phyloP scores from a whole-genome alignment of 2,113 vertebrate genomes.

The Halichoerus grypus region DNA sequence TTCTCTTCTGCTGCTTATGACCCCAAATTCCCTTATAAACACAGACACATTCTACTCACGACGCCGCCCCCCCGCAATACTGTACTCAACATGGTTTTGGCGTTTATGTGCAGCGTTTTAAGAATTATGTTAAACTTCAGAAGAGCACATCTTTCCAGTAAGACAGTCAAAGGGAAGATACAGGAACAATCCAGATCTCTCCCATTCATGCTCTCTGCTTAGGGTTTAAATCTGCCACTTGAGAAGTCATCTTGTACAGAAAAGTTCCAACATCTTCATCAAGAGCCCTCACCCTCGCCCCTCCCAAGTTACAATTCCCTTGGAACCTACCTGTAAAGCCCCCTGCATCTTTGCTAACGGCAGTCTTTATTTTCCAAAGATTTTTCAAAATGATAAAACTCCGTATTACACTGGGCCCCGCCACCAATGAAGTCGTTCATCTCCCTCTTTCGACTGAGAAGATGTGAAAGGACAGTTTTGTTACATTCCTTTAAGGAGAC shows the following conservation, averaged over 20 bases:
- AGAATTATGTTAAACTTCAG: neutral
- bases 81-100: neutral
- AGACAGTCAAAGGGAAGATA: neutral
- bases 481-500: neutral
- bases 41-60: neutral
- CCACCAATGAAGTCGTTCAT: neutral
- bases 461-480: neutral
- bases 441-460: constrained; percentile 31
- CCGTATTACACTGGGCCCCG: too few species aligned
- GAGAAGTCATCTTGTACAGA: neutral
- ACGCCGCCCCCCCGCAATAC: too few species aligned
- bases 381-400: neutral
- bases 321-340: neutral
- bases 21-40: neutral
- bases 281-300: neutral
- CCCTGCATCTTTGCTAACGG: neutral
- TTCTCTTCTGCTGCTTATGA: neutral
- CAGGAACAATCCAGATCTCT: rapidly evolving
- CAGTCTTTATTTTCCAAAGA: constrained; percentile 5
- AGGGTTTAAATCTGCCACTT: neutral
- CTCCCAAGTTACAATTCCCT: neutral
- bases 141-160: neutral
- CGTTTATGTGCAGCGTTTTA: neutral
- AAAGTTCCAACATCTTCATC: neutral
- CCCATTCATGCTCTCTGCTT: neutral